Conservation (phyloP, 2,113 vertebrate species). For the Lates calcarifer region DNA sequence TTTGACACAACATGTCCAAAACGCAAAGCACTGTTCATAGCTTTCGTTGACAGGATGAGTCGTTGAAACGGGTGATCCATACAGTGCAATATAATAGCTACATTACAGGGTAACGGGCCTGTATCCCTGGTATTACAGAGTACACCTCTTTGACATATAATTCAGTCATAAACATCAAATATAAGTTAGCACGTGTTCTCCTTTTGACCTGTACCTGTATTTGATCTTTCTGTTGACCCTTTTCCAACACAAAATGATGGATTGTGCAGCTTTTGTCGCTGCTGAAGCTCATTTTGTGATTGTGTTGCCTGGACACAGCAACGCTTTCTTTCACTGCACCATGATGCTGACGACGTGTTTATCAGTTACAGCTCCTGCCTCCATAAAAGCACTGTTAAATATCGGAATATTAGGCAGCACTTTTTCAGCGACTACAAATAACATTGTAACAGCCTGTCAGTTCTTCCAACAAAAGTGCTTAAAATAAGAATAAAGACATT, state of each 20-base stretch:
- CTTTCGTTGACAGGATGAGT: background rate
- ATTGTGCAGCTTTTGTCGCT: background rate
- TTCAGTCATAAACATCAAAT: slow-evolving; percentile 23
- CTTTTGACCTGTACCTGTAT: background rate
- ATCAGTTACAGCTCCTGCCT: background rate
- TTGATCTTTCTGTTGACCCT: background rate
- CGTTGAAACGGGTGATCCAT: slow-evolving; percentile 1
- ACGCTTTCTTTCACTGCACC: background rate
- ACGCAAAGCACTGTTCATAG: background rate
- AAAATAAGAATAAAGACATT: slow-evolving; percentile 7
- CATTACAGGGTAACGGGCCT: slow-evolving; percentile 33
- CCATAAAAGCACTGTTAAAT: slow-evolving; percentile 25
- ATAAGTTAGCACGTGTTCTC: background rate
- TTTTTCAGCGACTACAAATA: background rate
- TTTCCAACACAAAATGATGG: background rate
- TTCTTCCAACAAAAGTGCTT: background rate
- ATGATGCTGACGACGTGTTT: background rate
- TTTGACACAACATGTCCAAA: background rate
- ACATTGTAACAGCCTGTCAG: background rate
- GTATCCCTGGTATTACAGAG: slow-evolving; percentile 19
- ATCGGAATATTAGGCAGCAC: background rate
- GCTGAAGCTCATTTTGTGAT: background rate
- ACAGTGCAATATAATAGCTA: slow-evolving; percentile 53
- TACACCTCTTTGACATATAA: slow-evolving; percentile 7
- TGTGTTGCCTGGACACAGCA: background rate